Evolutionary conservation across 2,888 invertebrate genomes (phyloP), one percentile per base, ranked within the genome.

Genomic region (Clepsis dumicolana): DNA sequence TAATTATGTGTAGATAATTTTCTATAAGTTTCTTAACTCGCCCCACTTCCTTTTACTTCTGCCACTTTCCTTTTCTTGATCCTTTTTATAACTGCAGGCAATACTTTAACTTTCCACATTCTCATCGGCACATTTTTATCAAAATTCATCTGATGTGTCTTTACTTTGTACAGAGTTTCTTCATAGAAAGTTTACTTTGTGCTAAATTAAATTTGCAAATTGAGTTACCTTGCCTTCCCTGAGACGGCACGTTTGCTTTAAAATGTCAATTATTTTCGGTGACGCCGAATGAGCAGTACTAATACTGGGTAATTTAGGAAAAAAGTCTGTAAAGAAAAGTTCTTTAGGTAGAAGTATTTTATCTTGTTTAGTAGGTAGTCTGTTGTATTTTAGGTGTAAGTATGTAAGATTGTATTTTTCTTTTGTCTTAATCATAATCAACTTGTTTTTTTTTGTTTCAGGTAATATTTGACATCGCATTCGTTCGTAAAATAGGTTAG

Each of bases 151-250:
- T 10, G 8, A 16, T 41, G 41, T 21, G 21, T 48, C 21, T 21
- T 48, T 3, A 48, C 21, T 21, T 48, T 12, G 10, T 35, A 29
- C 56, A 24, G 56, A 32, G 21, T 63, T 21, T 62, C 35, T 64
- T 48, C 18, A 48, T 56, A 18, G 56, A 62, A 44, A 16, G 18
- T 57, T 27, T 44, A 64, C 35, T 63, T 63, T 63, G 57, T 35
- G 32, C 53, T 14, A 65, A 61, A 65, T 65, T 65, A 65, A 41
- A 60, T 60, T 60, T 53, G 24, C 53, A 65, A 65, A 65, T 65
- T 60, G 29, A 60, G 60, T 65, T 53, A 44, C 53, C 60, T 59
- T 14, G 52, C 54, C 12, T 59, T 16, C 59, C 18, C 29, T 29
- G 60, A 52, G 27, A 29, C 12, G 41, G 14, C 53, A 60, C 53